phyloP scores from a whole-genome alignment of 2,888 invertebrate genomes.

The Ctena decussata region DNA sequence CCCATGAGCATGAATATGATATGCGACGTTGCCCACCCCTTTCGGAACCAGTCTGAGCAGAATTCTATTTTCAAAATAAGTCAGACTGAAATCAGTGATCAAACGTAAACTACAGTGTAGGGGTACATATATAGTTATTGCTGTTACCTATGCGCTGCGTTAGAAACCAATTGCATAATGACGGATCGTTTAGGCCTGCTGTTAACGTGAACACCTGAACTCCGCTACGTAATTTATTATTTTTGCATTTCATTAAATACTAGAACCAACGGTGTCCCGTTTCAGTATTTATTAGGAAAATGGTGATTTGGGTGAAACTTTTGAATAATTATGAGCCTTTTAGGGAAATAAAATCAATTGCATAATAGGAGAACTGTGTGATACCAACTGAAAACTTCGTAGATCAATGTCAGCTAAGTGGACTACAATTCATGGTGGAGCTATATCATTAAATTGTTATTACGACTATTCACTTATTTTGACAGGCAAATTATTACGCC shows the following conservation, averaged over 20 bases:
- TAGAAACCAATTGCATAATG: background rate
- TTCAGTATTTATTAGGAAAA: conserved; percentile 30
- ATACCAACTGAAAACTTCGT: background rate
- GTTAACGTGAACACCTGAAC: conserved; percentile 1
- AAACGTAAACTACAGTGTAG: no score
- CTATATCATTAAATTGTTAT: conserved; percentile 18
- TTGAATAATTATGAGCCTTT: conserved; percentile 67
- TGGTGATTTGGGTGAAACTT: conserved; percentile 40
- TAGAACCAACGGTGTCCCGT: background rate
- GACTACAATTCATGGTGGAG: conserved; percentile 2
- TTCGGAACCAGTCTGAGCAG: no score
- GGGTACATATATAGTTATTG: no score
- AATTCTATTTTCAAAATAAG: no score
- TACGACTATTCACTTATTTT: conserved; percentile 51
- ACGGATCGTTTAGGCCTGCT: background rate
- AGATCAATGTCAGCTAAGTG: conserved; percentile 4
- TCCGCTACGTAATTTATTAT: background rate
- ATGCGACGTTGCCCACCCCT: no score
- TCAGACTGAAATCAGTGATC: no score
- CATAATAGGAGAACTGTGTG: conserved; percentile 34
- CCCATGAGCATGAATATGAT: no score
- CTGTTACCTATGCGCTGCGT: no score
- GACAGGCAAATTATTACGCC: conserved; percentile 68
- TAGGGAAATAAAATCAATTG: conserved; percentile 69
- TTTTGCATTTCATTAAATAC: background rate